Base-by-base conservation (phyloP, 2,888 invertebrate species). In the Ectemnius continuus region DNA sequence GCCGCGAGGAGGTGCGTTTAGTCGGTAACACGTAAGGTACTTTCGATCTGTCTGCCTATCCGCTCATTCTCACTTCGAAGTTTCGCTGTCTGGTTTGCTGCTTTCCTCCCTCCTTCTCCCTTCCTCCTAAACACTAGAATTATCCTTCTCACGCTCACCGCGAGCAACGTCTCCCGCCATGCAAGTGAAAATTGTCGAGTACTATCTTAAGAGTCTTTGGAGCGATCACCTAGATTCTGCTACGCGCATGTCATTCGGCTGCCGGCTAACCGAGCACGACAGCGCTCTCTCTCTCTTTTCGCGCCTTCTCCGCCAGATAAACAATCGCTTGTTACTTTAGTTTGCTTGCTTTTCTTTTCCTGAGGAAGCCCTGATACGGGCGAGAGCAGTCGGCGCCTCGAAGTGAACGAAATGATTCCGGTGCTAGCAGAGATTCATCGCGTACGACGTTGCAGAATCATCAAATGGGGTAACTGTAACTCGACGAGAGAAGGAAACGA, bases 1-100 rank as follows among this genome's bases (percentile, higher is more conserved):
- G 13, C 16, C n/a, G 52, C 52, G n/a, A 16, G 16, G 16, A 52
- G 13, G 36, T 36, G 36, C 46, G 45, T 60, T 74, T 48, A 57
- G 45, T 20, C 48, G 62, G 16, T 14, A 52, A 52, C 16, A 52
- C 28, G 62, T 63, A 68, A 76, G 76, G 76, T 75, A 76, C 76
- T 76, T 76, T 76, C 71, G 59, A 76, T 68, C 66, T 67, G 48
- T 63, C 14, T 46, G 20, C 58, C 16, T 46, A 46, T 61, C 61
- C 13, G 18, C 47, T 48, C 62, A 26, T 23, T 62, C 62, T 48
- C 62, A 48, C 48, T 23, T 62, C 14, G 47, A 23, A 61, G 45
- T 61, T 61, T 61, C 61, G 61, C 61, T 61, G 61, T 61, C 47
- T 23, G 23, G 26, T 62, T 62, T 62, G 52, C 52, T 52, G 47